Evolutionary conservation across 2,113 vertebrate species (phyloP).

Genomic region (Coryphaenoides rupestris): DNA sequence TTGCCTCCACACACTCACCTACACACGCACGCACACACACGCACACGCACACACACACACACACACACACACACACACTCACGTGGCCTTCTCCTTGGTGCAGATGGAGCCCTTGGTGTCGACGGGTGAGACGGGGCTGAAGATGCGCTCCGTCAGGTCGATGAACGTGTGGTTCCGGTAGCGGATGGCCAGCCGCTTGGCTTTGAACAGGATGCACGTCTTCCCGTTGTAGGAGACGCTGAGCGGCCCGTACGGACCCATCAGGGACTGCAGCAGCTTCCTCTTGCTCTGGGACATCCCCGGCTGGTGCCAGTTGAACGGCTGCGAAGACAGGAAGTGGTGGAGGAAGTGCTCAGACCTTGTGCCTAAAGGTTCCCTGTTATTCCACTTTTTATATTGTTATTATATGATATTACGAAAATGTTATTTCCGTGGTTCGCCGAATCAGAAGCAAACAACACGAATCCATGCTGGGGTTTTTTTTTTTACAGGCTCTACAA

Average conservation of each 20-base stretch:
- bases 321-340: slow-evolving; percentile 58
- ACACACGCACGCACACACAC: too few species aligned
- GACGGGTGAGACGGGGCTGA: slow-evolving; percentile 76
- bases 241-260: slow-evolving; percentile 76
- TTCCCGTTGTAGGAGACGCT: slow-evolving; percentile 81
- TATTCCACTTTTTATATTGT: too few species aligned
- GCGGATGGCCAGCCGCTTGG: slow-evolving; percentile 85
- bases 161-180: slow-evolving; percentile 87
- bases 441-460: too few species aligned
- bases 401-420: too few species aligned
- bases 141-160: slow-evolving; percentile 83
- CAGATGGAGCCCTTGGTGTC: slow-evolving; percentile 87
- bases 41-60: too few species aligned
- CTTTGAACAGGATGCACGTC: slow-evolving; percentile 92
- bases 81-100: slow-evolving; percentile 86
- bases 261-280: slow-evolving; percentile 69
- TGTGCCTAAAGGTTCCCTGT: too few species aligned
- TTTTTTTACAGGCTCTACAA: too few species aligned
- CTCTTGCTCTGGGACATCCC: slow-evolving; percentile 69
- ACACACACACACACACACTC: too few species aligned
- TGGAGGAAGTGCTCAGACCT: too few species aligned
- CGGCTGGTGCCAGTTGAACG: slow-evolving; percentile 70
- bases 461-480: too few species aligned
- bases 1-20: too few species aligned
- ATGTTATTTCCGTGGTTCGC: too few species aligned